Percentiles rank a stretch among this genome's conserved stretches.
These are phyloP conservation scores for Lanius collurio DNA, from an alignment of 2,113 vertebrate genomes.

Conservation along the genomic window DNA sequence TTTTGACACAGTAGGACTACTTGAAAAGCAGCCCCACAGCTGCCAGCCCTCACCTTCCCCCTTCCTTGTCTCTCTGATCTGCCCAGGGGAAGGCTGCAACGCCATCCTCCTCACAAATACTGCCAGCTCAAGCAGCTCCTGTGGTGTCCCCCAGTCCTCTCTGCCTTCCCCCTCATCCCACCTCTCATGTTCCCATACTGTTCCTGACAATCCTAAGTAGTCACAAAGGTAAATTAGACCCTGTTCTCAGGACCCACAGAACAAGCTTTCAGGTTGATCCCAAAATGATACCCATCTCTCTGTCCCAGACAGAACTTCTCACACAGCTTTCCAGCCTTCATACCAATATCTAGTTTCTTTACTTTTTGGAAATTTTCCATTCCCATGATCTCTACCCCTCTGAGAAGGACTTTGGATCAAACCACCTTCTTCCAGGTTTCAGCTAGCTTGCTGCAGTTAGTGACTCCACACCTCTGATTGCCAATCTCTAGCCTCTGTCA, in stretches of 20 bases:
- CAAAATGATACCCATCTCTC: neutral
- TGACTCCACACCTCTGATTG: neutral
- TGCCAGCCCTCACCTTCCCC: neutral
- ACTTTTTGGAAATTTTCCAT: neutral
- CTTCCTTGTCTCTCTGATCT: neutral
- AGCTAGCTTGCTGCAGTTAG: neutral
- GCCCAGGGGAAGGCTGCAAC: neutral
- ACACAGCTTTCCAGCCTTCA: neutral
- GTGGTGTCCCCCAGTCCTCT: rapidly evolving
- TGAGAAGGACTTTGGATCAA: neutral
- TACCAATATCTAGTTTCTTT: neutral
- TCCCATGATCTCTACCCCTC: neutral
- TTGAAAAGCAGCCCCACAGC: neutral
- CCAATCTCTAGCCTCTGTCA: neutral
- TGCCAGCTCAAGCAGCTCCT: neutral
- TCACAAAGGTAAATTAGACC: neutral
- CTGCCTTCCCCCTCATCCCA: neutral
- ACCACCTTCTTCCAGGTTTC: neutral
- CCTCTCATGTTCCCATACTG: neutral
- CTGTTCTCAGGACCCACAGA: neutral
- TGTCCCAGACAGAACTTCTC: neutral
- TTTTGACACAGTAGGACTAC: neutral
- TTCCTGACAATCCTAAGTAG: neutral
- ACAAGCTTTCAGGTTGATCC: neutral
- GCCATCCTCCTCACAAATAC: neutral